Evolutionary conservation across 2,888 invertebrate species (phyloP).

Genomic region (Aleiodes leptofemur): DNA sequence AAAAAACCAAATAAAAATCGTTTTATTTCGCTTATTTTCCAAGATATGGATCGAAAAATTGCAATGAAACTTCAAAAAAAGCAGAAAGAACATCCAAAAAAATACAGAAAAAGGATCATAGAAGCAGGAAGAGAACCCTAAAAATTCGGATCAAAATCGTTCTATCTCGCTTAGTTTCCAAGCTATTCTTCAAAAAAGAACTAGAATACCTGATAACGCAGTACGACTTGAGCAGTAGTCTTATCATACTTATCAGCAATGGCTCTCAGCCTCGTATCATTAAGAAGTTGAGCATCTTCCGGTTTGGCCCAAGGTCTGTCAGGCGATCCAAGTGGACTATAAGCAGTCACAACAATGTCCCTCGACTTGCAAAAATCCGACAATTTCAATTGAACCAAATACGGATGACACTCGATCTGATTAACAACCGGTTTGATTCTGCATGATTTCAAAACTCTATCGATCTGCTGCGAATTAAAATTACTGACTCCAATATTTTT

Average conservation of each 20-base stretch:
- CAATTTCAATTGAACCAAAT: constrained; percentile 81
- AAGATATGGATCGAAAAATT: too few species aligned
- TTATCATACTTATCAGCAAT: constrained; percentile 82
- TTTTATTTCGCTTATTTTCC: too few species aligned
- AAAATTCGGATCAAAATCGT: background rate
- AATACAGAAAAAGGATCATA: too few species aligned
- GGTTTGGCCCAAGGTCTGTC: constrained; percentile 84
- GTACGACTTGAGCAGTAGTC: constrained; percentile 83
- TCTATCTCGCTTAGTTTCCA: too few species aligned
- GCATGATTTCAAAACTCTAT: constrained; percentile 78
- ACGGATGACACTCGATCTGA: constrained; percentile 78
- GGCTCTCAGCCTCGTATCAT: constrained; percentile 79
- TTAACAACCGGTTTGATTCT: constrained; percentile 81
- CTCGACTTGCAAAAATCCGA: constrained; percentile 81
- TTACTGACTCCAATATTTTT: constrained; percentile 86
- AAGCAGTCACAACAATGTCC: constrained; percentile 83
- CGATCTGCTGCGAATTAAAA: constrained; percentile 84
- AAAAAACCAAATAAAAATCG: too few species aligned
- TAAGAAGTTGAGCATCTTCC: constrained; percentile 79
- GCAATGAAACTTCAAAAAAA: too few species aligned
- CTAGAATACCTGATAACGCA: constrained; percentile 77
- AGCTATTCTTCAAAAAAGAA: background rate
- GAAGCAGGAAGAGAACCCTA: background rate
- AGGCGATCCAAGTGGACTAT: constrained; percentile 87
- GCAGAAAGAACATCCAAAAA: too few species aligned